Conservation (phyloP, 2,888 invertebrate species). For the Pristionchus fissidentatus region DNA sequence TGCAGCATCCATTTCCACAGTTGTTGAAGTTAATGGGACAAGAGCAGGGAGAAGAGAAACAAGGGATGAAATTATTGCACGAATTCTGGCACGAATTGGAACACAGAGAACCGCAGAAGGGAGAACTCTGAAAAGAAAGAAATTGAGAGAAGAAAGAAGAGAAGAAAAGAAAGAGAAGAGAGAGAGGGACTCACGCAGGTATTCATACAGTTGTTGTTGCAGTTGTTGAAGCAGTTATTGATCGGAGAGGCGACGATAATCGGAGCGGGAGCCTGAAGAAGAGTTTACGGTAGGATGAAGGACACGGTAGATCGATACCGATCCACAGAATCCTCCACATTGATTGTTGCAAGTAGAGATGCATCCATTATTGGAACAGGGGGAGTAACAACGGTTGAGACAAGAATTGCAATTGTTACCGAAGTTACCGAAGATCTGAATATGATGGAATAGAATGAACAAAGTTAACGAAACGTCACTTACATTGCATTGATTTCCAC, state of each 20-base stretch:
- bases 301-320: not conserved
- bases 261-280: not conserved
- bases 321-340: conserved; percentile 34
- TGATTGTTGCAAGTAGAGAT: conserved; percentile 15
- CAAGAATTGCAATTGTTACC: conserved; percentile 10
- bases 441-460: not conserved
- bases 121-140: not conserved
- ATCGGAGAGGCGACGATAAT: not conserved
- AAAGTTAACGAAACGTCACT: not conserved
- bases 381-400: conserved; percentile 2
- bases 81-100: conserved; percentile 15
- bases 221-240: conserved; percentile 11
- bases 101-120: not conserved
- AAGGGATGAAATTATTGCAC: conserved; percentile 19
- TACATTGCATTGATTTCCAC: not conserved
- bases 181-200: not conserved
- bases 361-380: not conserved
- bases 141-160: not conserved
- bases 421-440: conserved; percentile 8
- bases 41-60: conserved; percentile 14
- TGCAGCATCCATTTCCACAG: conserved; percentile 34
- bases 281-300: conserved; percentile 1
- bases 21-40: conserved; percentile 7
- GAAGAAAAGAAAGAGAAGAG: too few species aligned
- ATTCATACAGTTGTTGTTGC: conserved; percentile 1